Percentiles rank a stretch among this genome's conserved stretches.
phyloP scores from a whole-genome alignment of 2,113 vertebrate species.

The Probosciger aterrimus region DNA sequence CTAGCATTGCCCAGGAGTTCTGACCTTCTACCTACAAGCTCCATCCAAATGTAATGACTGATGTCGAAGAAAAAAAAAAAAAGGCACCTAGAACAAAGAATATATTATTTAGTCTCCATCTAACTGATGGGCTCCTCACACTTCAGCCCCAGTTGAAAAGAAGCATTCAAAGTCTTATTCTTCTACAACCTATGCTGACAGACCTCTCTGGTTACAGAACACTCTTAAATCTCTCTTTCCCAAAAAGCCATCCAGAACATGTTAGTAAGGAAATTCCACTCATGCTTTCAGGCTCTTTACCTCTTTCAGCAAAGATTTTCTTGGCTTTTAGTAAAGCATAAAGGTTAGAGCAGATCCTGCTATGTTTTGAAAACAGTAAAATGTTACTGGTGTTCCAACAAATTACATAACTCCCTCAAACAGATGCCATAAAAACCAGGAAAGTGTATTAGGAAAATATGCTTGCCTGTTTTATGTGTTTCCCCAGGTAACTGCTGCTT shows the following conservation, averaged over 20 bases:
- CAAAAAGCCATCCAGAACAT: not conserved
- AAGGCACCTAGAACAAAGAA: not conserved
- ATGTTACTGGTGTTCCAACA: not conserved
- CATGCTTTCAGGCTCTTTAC: not conserved
- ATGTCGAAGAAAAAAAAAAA: not conserved
- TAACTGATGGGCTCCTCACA: not conserved
- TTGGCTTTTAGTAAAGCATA: not conserved
- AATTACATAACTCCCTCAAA: not conserved
- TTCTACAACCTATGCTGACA: not conserved
- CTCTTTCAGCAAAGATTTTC: not conserved
- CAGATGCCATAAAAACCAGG: not conserved
- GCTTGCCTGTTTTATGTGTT: not conserved
- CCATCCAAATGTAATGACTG: not conserved
- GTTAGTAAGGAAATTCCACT: not conserved
- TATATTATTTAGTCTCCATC: not conserved
- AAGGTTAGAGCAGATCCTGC: not conserved
- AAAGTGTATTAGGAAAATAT: not conserved
- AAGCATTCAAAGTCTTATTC: not conserved
- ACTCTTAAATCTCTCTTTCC: not conserved
- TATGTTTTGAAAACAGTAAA: not conserved
- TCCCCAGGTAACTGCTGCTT: not conserved
- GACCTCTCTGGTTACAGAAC: not conserved
- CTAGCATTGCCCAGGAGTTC: not conserved
- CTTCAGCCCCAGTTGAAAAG: not conserved
- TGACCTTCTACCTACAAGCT: not conserved